Percentiles rank a stretch among this genome's conserved stretches.
These are phyloP conservation scores for Psettodes erumei DNA, from an alignment of 2,113 vertebrate genomes.

Conservation along the genomic window DNA sequence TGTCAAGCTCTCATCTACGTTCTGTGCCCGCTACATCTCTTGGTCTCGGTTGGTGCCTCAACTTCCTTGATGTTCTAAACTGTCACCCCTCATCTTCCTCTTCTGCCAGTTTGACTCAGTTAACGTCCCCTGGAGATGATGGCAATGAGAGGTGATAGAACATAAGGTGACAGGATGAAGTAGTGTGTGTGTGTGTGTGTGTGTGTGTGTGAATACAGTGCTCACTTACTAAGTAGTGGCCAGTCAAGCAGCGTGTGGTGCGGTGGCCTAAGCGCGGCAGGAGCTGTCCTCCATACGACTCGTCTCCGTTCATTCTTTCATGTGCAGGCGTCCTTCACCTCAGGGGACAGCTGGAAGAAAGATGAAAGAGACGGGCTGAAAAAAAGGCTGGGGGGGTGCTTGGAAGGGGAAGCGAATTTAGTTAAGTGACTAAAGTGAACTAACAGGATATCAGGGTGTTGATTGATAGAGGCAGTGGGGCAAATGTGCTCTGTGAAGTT, in stretches of 20 bases:
- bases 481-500: not conserved
- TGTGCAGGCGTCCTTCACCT: conserved; percentile 52
- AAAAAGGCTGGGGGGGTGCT: conserved; percentile 58
- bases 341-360: conserved; percentile 55
- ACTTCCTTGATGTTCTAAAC: conserved; percentile 49
- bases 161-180: conserved; percentile 67
- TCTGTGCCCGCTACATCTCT: conserved; percentile 17
- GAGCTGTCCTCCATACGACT: conserved; percentile 46
- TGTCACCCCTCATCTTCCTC: conserved; percentile 32
- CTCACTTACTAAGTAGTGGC: conserved; percentile 37
- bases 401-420: conserved; percentile 44
- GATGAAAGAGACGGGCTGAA: conserved; percentile 71
- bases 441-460: not conserved
- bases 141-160: conserved; percentile 61
- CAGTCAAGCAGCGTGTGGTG: conserved; percentile 38
- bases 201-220: conserved; percentile 24
- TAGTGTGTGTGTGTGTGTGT: conserved; percentile 35
- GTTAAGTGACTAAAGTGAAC: conserved; percentile 37
- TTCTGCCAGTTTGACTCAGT: conserved; percentile 63
- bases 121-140: conserved; percentile 67
- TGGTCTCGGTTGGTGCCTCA: conserved; percentile 22
- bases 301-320: conserved; percentile 61
- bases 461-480: not conserved
- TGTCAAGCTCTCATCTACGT: conserved; percentile 53
- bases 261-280: conserved; percentile 51